A percentile compares a stretch with the other conserved stretches of the same genome.
phyloP scores from a whole-genome alignment of 2,113 vertebrate genomes.

The Onychostruthus taczanowskii region DNA sequence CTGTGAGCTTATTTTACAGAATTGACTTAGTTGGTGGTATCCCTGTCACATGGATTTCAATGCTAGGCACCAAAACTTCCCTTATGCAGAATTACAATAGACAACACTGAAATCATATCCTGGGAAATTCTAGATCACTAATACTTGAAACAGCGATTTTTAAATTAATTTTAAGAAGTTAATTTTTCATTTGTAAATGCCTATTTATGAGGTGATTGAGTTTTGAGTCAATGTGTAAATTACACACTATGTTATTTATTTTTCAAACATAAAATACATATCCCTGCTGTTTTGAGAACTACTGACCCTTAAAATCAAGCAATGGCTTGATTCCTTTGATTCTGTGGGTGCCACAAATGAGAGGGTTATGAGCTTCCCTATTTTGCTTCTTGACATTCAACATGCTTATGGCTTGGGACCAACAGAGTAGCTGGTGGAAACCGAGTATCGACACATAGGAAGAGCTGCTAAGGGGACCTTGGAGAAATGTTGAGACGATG shows the following conservation, averaged over 20 bases:
- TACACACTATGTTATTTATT: background rate
- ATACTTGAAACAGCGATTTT: background rate
- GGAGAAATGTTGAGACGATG: fast-evolving
- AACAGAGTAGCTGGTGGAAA: fast-evolving
- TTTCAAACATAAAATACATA: constrained; percentile 25
- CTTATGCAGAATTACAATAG: background rate
- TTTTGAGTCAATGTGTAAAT: background rate
- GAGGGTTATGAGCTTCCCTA: background rate
- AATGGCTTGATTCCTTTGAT: background rate
- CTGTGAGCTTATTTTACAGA: constrained; percentile 33
- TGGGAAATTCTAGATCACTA: background rate
- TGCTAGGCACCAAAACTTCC: constrained; percentile 2
- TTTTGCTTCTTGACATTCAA: background rate
- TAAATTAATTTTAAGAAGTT: background rate
- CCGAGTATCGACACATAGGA: fast-evolving
- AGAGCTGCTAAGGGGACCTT: background rate
- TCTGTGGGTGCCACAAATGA: background rate
- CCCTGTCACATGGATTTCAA: constrained; percentile 22
- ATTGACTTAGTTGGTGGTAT: constrained; percentile 32
- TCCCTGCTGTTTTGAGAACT: background rate
- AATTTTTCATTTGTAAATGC: constrained; percentile 24
- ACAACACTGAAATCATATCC: constrained; percentile 1
- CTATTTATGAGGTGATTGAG: background rate
- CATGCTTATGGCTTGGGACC: background rate
- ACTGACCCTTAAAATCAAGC: background rate